Evolutionary conservation across 2,888 invertebrate genomes (phyloP).

Genomic region (Chloroclysta siterata): DNA sequence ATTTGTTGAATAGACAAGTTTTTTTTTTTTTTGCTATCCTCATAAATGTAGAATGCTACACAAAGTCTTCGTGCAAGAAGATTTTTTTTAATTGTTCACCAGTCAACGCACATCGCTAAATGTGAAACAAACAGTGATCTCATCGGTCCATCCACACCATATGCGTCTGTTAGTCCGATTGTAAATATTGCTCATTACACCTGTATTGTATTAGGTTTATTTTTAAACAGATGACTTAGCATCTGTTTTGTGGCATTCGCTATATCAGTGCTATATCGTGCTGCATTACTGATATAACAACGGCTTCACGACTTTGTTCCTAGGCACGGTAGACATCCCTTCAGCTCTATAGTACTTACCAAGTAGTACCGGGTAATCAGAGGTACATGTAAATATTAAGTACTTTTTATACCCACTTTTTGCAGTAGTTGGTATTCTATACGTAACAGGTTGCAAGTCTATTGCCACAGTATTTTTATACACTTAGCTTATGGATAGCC

Average conservation of each 20-base stretch:
- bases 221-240: slow-evolving; percentile 31
- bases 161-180: slow-evolving; percentile 32
- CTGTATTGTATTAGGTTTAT: slow-evolving; percentile 39
- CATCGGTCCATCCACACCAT: slow-evolving; percentile 33
- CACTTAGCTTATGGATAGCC: too few species aligned
- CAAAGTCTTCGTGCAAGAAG: not conserved
- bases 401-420: too few species aligned
- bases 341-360: too few species aligned
- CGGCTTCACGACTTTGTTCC: too few species aligned
- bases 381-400: too few species aligned
- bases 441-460: too few species aligned
- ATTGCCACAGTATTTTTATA: too few species aligned
- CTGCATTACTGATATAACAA: not conserved
- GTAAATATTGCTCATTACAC: slow-evolving; percentile 42
- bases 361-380: too few species aligned
- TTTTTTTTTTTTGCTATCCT: too few species aligned
- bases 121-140: slow-evolving; percentile 41
- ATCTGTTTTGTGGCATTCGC: slow-evolving; percentile 23
- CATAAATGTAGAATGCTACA: not conserved
- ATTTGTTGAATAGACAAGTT: too few species aligned
- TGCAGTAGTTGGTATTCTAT: too few species aligned
- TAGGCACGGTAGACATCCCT: too few species aligned
- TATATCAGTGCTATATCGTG: slow-evolving; percentile 7
- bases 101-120: slow-evolving; percentile 35
- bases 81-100: not conserved